Evolutionary conservation across 2,888 invertebrate species (phyloP).

Genomic region (Eucera pruinosa): DNA sequence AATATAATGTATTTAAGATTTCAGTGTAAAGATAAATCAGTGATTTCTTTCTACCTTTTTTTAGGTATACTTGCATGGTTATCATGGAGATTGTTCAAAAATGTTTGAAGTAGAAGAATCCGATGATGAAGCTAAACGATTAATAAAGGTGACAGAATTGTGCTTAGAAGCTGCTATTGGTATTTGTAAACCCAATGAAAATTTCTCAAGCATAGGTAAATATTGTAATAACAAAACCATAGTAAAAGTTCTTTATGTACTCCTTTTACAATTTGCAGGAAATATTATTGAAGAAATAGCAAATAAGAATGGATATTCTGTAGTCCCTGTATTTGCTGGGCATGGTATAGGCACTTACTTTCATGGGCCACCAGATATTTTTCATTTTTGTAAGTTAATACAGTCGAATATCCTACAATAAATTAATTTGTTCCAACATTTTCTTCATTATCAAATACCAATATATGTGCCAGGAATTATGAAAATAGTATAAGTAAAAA

Average conservation of each 20-base stretch:
- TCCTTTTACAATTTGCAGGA: conserved; percentile 83
- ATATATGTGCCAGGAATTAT: too few species aligned
- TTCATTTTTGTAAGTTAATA: conserved; percentile 89
- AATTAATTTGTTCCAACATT: too few species aligned
- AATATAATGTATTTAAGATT: background rate
- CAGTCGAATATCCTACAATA: background rate
- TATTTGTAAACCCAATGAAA: conserved; percentile 86
- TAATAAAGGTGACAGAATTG: conserved; percentile 89
- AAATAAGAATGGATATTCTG: conserved; percentile 86
- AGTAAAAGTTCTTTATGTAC: conserved; percentile 8
- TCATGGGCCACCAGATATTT: conserved; percentile 96
- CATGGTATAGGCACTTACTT: conserved; percentile 97
- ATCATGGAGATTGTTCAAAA: conserved; percentile 96
- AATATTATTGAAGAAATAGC: conserved; percentile 88
- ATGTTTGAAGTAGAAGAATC: conserved; percentile 94
- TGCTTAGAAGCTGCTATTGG: conserved; percentile 88
- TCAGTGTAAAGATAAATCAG: background rate
- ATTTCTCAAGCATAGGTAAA: conserved; percentile 85
- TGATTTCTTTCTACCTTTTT: conserved; percentile 60
- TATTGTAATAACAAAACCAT: background rate
- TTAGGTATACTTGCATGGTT: conserved; percentile 92
- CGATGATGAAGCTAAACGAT: conserved; percentile 89
- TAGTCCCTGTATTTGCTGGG: conserved; percentile 93
- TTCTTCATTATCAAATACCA: too few species aligned
- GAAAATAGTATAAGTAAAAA: too few species aligned